Conservation (phyloP, 2,797 vertebrate genomes). For the Fringilla coelebs region DNA sequence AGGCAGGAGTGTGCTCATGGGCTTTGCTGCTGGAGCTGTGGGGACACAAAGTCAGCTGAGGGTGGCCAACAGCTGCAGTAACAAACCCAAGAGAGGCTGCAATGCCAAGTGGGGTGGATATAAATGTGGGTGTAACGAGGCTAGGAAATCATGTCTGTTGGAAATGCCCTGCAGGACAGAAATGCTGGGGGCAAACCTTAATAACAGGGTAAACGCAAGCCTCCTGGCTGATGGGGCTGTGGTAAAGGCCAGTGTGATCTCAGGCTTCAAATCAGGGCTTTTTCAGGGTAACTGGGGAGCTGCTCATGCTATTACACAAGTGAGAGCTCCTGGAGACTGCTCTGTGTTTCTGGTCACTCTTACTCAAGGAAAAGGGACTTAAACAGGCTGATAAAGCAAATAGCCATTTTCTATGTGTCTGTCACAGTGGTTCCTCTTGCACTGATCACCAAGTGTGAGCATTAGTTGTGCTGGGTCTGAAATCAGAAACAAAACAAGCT, state of each 20-base stretch:
- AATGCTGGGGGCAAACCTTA: neutral
- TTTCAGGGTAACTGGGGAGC: neutral
- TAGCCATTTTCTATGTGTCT: neutral
- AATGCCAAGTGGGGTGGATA: neutral
- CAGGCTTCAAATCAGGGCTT: neutral
- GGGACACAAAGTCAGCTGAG: too few species aligned
- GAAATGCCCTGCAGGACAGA: neutral
- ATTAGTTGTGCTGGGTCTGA: neutral
- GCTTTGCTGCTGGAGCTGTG: neutral
- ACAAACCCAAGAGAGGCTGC: neutral
- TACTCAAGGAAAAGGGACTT: neutral
- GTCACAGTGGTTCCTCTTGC: neutral
- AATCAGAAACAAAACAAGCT: neutral
- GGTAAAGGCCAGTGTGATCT: neutral
- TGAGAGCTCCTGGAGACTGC: neutral
- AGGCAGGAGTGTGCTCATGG: neutral
- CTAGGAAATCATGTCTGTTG: neutral
- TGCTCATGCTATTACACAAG: neutral
- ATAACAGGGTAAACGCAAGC: neutral
- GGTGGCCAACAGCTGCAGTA: neutral
- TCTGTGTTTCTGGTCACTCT: neutral
- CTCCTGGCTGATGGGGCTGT: neutral
- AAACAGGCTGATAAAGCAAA: neutral
- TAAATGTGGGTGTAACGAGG: neutral
- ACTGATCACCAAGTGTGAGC: accelerated